Evolutionary conservation across 2,113 vertebrate genomes (phyloP).

Genomic region (Tretioscincus oriximinensis): DNA sequence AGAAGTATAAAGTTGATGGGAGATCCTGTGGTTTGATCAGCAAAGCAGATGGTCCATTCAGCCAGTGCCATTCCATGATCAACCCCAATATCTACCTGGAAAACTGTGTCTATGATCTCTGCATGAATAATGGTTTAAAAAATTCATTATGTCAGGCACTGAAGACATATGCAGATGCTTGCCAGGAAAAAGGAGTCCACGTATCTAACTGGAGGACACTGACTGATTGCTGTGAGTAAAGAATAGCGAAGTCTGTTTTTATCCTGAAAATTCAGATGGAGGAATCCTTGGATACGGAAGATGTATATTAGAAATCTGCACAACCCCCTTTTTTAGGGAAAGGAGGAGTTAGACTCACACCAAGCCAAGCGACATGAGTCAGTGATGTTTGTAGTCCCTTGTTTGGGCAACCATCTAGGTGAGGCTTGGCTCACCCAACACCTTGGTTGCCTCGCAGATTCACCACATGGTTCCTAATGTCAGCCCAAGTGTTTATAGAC

Average conservation of each 20-base stretch:
- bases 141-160: conserved; percentile 64
- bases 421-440: no score
- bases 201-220: conserved; percentile 71
- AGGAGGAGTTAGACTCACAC: no score
- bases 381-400: no score
- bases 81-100: conserved; percentile 57
- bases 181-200: conserved; percentile 58
- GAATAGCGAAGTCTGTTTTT: neutral
- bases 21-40: conserved; percentile 28
- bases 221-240: conserved; percentile 72
- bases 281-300: no score
- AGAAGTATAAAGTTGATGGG: neutral
- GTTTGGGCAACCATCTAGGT: no score
- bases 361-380: no score
- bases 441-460: no score
- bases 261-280: neutral
- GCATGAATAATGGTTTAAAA: conserved; percentile 48
- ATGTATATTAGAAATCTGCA: no score
- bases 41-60: conserved; percentile 60
- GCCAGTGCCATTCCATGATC: conserved; percentile 53
- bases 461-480: no score
- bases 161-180: conserved; percentile 63
- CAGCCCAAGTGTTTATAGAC: no score
- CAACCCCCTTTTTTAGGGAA: no score
- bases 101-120: conserved; percentile 75